phyloP scores from a whole-genome alignment of 2,888 invertebrate species.

The Pherbina coryleti region DNA sequence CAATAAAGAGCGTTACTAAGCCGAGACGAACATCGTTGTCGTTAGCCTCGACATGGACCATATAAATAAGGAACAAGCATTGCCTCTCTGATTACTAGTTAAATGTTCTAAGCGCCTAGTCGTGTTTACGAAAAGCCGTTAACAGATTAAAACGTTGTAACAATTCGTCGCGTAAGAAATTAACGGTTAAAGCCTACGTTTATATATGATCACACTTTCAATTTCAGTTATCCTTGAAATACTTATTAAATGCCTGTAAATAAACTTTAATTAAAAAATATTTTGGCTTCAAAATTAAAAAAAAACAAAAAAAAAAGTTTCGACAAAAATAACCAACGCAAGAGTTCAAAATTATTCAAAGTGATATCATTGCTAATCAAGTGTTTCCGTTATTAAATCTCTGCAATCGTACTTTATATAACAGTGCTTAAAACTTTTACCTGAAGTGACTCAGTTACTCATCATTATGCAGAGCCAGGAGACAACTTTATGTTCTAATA shows the following conservation, averaged over 20 bases:
- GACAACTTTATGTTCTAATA: conserved; percentile 48
- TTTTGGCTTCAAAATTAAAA: conserved; percentile 22
- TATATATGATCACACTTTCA: not conserved
- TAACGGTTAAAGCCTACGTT: not conserved
- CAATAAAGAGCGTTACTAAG: not conserved
- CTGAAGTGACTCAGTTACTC: not conserved
- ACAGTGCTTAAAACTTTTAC: not conserved
- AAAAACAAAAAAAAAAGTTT: conserved; percentile 9
- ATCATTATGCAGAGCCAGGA: conserved; percentile 54
- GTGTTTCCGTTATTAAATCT: too few species aligned
- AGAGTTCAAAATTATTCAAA: conserved; percentile 7
- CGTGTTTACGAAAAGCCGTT: conserved; percentile 23
- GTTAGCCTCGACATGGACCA: conserved; percentile 68
- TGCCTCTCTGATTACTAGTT: conserved; percentile 62
- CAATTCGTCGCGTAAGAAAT: not conserved
- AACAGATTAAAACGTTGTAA: not conserved
- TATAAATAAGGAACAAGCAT: conserved; percentile 68
- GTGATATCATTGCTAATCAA: not conserved
- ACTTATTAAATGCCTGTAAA: conserved; percentile 21
- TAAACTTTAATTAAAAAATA: conserved; percentile 2
- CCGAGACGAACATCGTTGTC: conserved; percentile 55
- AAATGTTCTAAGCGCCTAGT: conserved; percentile 61
- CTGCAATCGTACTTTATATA: too few species aligned
- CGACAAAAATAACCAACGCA: conserved; percentile 6
- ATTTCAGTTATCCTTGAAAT: conserved; percentile 5